Base-by-base conservation (phyloP, 2,797 vertebrate genomes). In the Pempheris klunzingeri region DNA sequence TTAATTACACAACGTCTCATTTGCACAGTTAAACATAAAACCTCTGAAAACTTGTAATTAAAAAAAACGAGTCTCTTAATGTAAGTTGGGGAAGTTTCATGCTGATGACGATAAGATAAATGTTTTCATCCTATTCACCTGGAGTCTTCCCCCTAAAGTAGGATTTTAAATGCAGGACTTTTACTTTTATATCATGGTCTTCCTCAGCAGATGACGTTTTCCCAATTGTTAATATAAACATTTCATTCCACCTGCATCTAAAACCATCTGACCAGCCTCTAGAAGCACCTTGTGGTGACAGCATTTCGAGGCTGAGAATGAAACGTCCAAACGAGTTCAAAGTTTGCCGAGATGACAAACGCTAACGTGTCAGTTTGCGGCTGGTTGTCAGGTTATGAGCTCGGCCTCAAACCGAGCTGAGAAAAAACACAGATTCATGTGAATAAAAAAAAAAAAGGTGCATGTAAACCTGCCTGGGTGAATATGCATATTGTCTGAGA, bases 401-500 rank as follows among this genome's bases (percentile, higher is more conserved):
- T 80, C 61, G 38, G 34, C 54, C 54, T 81, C 52, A 39, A 65
- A 57, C 58, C 11, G 39, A 82, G 50, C 69, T 7, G 52, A 68
- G 46, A 34, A 14, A 17, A 26, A 39, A 53, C 43, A 36, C 39
- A 46, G 36, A n/a, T 54, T 46, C 17, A 14, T 49, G 71, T 54
- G 79, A 82, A 50, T 73, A 13, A 46, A 76, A 76, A 77, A 82
- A 50, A 71, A 13, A 46, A 76, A 76, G 63, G 59, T 78, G 63
- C n/a, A 44, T 4, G 65, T 67, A 67, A 77, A 88, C 66, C 84
- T 85, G 78, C 73, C 63, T 0, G 63, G 47, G 64, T 68, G 73
- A 82, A 84, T 55, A 36, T 82, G 76, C 68, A 74, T 61, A 58
- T 67, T 79, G 81, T 80, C 53, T 47, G 72, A 43, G 61, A 55